Evolutionary conservation across 1,140 invertebrate species (phyloP), one percentile per base, ranked within the genome.

Genomic region (Cherax destructor): DNA sequence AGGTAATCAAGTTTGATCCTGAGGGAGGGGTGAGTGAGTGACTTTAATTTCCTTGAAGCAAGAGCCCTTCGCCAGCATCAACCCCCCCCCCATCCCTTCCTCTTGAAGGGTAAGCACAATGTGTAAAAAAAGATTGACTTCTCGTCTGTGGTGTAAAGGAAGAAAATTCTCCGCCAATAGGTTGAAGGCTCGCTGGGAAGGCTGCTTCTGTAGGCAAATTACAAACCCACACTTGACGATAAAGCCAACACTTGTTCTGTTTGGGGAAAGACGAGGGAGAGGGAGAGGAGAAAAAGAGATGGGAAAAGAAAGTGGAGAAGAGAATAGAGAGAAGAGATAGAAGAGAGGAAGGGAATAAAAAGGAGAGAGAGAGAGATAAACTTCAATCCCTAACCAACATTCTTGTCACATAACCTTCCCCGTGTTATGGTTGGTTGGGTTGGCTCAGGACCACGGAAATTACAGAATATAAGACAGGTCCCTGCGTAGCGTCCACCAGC

Each of bases 381-480:
- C 5, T 65, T 18, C 13, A 13, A 21, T 16, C 61, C 10, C 61
- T 0, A 13, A n/a, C 69, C 69, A 24, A 74, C 69, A 74, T 74
- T 74, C 69, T n/a, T 30, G 69, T 74, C 69, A 74, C 69, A 74
- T 74, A 74, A 74, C n/a, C 69, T 30, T 10, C 69, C 69, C 24
- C 69, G 3, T 74, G 69, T 74, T 74, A 74, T 30, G 69, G 69
- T 30, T 30, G 69, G 69, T 10, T n/a, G 69, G 69, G 69, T 11
- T 24, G 69, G 69, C 69, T 74, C 24, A 74, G 69, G 69, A 74
- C 69, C 69, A 74, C 69, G 69, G 69, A 74, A 74, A 74, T 74
- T 74, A 74, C 69, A 24, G 69, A 74, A 74, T 74, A 74, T 74
- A 74, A 74, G 69, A 74, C 69, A 74, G 69, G 69, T 74, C 69